Percentiles rank a stretch among this genome's conserved stretches.
Evolutionary conservation across 2,113 vertebrate species (phyloP).

Genomic region (Ploceus nigricollis): DNA sequence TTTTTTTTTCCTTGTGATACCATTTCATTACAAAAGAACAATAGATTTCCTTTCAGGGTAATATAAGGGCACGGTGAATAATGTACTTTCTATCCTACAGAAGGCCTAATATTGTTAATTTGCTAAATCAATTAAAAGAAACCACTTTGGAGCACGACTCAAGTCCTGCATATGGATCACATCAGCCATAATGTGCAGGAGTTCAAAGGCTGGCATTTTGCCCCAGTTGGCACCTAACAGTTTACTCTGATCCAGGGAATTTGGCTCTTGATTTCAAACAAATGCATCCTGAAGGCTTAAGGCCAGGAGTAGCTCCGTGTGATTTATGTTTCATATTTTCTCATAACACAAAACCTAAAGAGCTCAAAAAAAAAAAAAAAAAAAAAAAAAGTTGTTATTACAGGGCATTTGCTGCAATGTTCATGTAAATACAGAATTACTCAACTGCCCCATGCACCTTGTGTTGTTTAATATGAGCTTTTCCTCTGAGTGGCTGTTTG

Average conservation of each 20-base stretch:
- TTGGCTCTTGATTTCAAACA: conserved; percentile 80
- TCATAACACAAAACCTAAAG: conserved; percentile 74
- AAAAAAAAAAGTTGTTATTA: conserved; percentile 53
- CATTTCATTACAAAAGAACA: conserved; percentile 73
- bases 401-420: conserved; percentile 33
- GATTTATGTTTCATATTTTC: conserved; percentile 77
- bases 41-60: conserved; percentile 71
- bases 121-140: conserved; percentile 77
- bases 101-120: conserved; percentile 76
- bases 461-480: conserved; percentile 15
- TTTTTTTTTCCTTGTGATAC: conserved; percentile 28
- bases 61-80: conserved; percentile 61
- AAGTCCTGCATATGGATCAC: conserved; percentile 60
- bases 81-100: conserved; percentile 66
- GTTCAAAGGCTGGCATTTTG: conserved; percentile 74
- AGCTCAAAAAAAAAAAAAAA: conserved; percentile 24
- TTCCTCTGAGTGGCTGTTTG: neutral
- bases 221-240: conserved; percentile 71
- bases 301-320: conserved; percentile 71
- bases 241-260: conserved; percentile 73
- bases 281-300: conserved; percentile 78
- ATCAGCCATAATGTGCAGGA: conserved; percentile 57
- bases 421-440: conserved; percentile 47
- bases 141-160: conserved; percentile 66
- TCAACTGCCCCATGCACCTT: neutral